Base-by-base conservation (phyloP, 2,888 invertebrate species). In the Caenorhabditis zanzibari region DNA sequence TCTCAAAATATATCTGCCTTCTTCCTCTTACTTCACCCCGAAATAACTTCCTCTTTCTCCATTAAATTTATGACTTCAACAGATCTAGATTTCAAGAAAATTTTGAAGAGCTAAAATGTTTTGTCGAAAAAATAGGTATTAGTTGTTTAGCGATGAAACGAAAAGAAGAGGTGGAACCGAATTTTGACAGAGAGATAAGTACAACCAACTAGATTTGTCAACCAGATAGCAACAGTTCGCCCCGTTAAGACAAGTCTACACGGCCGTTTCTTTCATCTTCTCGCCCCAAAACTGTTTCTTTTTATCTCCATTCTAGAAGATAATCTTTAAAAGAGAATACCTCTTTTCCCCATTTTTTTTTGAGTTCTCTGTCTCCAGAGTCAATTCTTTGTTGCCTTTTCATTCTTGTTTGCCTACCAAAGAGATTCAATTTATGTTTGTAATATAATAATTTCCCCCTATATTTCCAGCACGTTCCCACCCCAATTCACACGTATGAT, bases 151-250 rank as follows among this genome's bases (percentile, higher is more conserved):
- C 32, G 49, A n/a, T 47, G 19, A 47, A 44, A 44, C 14, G 66
- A 47, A 49, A 68, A 54, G 54, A 68, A 54, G 54, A 68, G 68
- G 68, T 68, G 68, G 68, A 68, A 68, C 68, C 68, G 68, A 68
- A 68, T 68, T 68, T 54, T 68, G 66, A 66, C 66, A 54, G 49
- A 38, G 41, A 68, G 68, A 68, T 68, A 68, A 68, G 68, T 68
- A 68, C 68, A 68, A 68, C 52, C 54, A 68, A 68, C 68, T 68
- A 68, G 68, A 68, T 68, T 68, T 54, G 68, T 54, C 68, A 68
- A 54, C 68, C 68, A 68, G 68, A 68, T 68, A 68, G 68, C 52
- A 68, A 68, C 68, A 54, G 68, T 68, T 68, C 54, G 54, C 22
- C 68, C 68, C 52, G 68, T 54, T 54, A 52, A n/a, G 68, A 68